These are phyloP conservation scores for Lophura nycthemera DNA, from an alignment of 2,113 vertebrate species.

Conservation along the genomic window DNA sequence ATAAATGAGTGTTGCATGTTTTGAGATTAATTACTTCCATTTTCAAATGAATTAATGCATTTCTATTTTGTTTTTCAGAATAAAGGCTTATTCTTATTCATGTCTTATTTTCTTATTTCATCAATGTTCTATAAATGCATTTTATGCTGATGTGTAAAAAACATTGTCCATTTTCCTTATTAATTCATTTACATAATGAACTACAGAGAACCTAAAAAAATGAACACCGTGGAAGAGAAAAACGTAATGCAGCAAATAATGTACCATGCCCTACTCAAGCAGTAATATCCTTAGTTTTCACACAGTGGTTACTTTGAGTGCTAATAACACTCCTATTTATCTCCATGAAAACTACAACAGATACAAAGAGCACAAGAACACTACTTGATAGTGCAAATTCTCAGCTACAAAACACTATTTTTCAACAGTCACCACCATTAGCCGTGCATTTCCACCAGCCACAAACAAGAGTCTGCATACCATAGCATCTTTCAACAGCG, in stretches of 20 bases:
- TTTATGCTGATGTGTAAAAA: neutral
- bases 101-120: neutral
- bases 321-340: neutral
- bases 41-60: neutral
- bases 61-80: neutral
- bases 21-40: conserved; percentile 7
- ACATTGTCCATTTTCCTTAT: neutral
- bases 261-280: neutral
- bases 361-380: too few relatives aligned
- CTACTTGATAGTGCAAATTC: too few relatives aligned
- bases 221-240: neutral
- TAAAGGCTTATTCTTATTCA: neutral
- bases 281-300: neutral
- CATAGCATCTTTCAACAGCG: too few relatives aligned
- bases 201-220: neutral
- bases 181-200: neutral
- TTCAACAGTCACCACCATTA: too few relatives aligned
- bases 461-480: too few relatives aligned
- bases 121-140: neutral
- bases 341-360: too few relatives aligned
- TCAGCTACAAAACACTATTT: too few relatives aligned
- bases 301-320: neutral
- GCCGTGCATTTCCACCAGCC: too few relatives aligned
- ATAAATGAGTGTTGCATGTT: neutral
- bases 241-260: neutral